Base-by-base conservation (phyloP, 1,140 invertebrate species). In the Gyrodactylus salaris region DNA sequence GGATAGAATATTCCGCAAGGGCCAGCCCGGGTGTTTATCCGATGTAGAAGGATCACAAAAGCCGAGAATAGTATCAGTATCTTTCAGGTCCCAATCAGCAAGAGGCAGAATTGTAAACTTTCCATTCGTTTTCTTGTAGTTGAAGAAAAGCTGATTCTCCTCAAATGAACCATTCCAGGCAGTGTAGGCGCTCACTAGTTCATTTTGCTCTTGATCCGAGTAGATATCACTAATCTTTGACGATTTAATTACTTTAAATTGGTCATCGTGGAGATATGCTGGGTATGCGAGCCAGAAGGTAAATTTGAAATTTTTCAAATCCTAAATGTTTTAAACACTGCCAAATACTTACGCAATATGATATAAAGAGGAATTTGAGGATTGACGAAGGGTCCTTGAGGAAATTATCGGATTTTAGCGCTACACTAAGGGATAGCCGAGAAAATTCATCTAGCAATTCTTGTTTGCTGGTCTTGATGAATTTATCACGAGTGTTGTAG, bases 1-100 rank as follows among this genome's bases (percentile, higher is more conserved):
- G n/a, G 34, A 7, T 54, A 54, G 21, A 20, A 73, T 22, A 27
- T 70, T 73, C 2, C 54, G 23, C 26, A 73, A 25, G 20, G 72
- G 72, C 72, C 72, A 73, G 2, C 34, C 72, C 25, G 72, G 34
- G 26, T 68, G 25, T 69, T 69, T 68, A 25, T 2, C n/a, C 20
- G 23, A 22, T 16, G 2, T 70, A 1, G 26, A 73, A 1, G 72
- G 26, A 73, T 73, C 72, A 25, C 34, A 68, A 21, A 68, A 73
- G 23, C 34, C 72, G 7, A 73, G 1, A 54, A n/a, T 54, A 16
- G n/a, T 54, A n/a, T 54, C 34, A 54, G n/a, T 16, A 54, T 54
- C n/a, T 54, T 54, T 54, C 7, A 54, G 34, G 7, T 7, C 34
- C 7, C 7, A 54, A 54, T 16, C 34, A 54, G 7, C n/a, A 54